Percentiles rank a stretch among this genome's conserved stretches.
Conservation (phyloP, 2,113 vertebrate species). For the Salvelinus alpinus region DNA sequence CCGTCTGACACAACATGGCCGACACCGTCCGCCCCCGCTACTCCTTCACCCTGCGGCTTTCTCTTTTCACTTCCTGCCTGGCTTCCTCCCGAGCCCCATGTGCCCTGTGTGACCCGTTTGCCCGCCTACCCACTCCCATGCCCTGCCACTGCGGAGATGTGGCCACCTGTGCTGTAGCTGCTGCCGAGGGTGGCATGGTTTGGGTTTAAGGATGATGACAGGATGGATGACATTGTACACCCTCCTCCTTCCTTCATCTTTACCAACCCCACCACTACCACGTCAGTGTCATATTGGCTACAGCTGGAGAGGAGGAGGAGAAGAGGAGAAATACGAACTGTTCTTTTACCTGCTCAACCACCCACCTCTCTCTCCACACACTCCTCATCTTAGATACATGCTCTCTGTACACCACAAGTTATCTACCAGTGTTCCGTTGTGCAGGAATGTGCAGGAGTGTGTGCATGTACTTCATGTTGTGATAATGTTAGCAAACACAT, state of each 20-base stretch:
- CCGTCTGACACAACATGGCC: slow-evolving; percentile 44
- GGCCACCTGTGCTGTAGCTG: slow-evolving; percentile 43
- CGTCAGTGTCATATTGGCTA: neutral
- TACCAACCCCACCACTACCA: slow-evolving; percentile 8
- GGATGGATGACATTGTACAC: slow-evolving; percentile 42
- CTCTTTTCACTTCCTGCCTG: slow-evolving; percentile 48
- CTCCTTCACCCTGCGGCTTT: slow-evolving; percentile 48
- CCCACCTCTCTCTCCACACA: neutral
- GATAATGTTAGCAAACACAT: neutral
- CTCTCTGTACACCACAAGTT: neutral
- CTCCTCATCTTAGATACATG: neutral
- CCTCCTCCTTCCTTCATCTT: slow-evolving; percentile 11
- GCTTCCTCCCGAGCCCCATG: slow-evolving; percentile 27
- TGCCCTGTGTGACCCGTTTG: neutral
- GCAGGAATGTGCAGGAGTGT: neutral
- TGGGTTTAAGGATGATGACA: slow-evolving; percentile 51
- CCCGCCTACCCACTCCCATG: slow-evolving; percentile 37
- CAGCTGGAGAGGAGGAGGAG: neutral
- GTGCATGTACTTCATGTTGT: neutral
- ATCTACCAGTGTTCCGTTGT: neutral
- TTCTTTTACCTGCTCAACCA: neutral
- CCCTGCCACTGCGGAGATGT: slow-evolving; percentile 41
- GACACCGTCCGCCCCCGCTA: slow-evolving; percentile 1
- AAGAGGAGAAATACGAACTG: neutral
- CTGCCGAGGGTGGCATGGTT: slow-evolving; percentile 34